Evolutionary conservation across 2,888 invertebrate species (phyloP), one percentile per base, ranked within the genome.

Genomic region (Pristionchus arcanus): DNA sequence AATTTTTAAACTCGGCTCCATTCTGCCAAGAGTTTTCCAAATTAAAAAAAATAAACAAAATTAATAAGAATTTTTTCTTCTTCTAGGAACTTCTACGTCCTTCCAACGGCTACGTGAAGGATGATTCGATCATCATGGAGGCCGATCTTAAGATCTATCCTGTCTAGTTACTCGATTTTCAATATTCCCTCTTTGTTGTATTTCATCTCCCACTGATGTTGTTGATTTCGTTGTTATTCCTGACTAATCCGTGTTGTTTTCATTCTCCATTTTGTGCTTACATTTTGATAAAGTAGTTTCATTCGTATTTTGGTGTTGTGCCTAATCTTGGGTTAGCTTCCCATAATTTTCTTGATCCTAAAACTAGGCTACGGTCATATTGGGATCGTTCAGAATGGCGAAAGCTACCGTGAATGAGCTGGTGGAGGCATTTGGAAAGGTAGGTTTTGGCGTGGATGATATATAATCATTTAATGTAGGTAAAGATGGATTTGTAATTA

Each of bases 51-150:
- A n/a, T n/a, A n/a, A n/a, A n/a, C n/a, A n/a, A n/a, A n/a, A n/a
- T n/a, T n/a, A n/a, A n/a, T n/a, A n/a, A n/a, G n/a, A n/a, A n/a
- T n/a, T n/a, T n/a, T n/a, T n/a, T n/a, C n/a, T n/a, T n/a, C n/a
- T n/a, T n/a, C n/a, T n/a, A 63, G 63, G n/a, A 63, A n/a, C 63
- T 63, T n/a, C 63, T 63, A 2, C 2, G n/a, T n/a, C n/a, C 63
- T n/a, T 1, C 63, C 3, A 63, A 63, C 11, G 63, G 11, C n/a
- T 63, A n/a, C n/a, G 63, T 63, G 5, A 63, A 63, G 63, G 63
- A 63, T 63, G 63, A 63, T 63, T 63, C 63, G 63, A 63, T 63
- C 63, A 63, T 63, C n/a, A 63, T 63, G 63, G 63, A 63, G 63
- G 2, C 11, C n/a, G 63, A 63, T 63, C 63, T 63, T n/a, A 63